Percentiles rank a stretch among this genome's conserved stretches.
These are phyloP conservation scores for Trachemys scripta DNA, from an alignment of 2,113 vertebrate genomes.

Conservation along the genomic window DNA sequence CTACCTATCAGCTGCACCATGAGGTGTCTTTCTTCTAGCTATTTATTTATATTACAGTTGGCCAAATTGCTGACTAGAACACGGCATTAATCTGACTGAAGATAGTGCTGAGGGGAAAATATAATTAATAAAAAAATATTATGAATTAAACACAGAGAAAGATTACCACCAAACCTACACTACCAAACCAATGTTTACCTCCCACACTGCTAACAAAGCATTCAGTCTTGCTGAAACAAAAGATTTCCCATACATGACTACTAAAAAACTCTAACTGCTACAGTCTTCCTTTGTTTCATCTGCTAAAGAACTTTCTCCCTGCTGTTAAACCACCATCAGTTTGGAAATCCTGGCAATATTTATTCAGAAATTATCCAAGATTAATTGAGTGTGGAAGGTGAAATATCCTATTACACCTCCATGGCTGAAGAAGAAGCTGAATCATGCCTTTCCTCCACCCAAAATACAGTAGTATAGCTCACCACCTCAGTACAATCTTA, in stretches of 20 bases:
- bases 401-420: fast-evolving
- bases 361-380: neutral
- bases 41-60: neutral
- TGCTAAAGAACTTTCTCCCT: neutral
- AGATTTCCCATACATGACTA: neutral
- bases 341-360: neutral
- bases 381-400: neutral
- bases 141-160: neutral
- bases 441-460: neutral
- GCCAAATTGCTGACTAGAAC: neutral
- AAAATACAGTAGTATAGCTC: neutral
- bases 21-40: neutral
- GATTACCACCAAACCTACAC: neutral
- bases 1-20: neutral
- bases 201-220: fast-evolving
- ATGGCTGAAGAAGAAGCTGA: neutral
- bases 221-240: neutral
- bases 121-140: neutral
- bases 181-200: neutral
- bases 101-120: neutral
- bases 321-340: neutral
- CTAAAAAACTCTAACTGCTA: neutral
- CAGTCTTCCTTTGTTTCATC: neutral
- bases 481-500: neutral
- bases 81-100: neutral